A percentile compares a stretch with the other conserved stretches of the same genome.
phyloP scores from a whole-genome alignment of 2,113 vertebrate genomes.

The Psettodes erumei region DNA sequence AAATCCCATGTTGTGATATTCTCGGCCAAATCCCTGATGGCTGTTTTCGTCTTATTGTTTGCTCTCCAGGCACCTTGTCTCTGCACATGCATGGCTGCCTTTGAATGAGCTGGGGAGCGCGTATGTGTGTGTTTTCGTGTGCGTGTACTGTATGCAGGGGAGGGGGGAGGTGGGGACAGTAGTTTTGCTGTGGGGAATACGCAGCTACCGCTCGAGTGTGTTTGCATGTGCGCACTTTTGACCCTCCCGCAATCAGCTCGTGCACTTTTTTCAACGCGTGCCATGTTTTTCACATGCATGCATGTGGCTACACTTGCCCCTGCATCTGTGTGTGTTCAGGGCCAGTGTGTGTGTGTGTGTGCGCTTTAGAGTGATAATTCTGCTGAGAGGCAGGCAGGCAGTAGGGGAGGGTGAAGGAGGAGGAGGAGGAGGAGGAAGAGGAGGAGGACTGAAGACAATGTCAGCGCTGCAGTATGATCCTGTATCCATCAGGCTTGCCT shows the following conservation, averaged over 20 bases:
- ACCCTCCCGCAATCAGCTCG: slow-evolving; percentile 34
- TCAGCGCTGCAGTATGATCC: slow-evolving; percentile 80
- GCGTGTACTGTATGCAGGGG: slow-evolving; percentile 26
- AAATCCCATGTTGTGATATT: slow-evolving; percentile 58
- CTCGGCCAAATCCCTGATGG: slow-evolving; percentile 23
- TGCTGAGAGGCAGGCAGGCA: slow-evolving; percentile 78
- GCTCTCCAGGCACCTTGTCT: slow-evolving; percentile 61
- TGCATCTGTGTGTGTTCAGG: slow-evolving; percentile 42
- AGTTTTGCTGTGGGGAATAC: slow-evolving; percentile 51
- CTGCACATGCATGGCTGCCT: slow-evolving; percentile 68
- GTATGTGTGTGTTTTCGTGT: slow-evolving; percentile 20
- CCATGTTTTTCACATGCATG: slow-evolving; percentile 31
- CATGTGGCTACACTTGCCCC: slow-evolving; percentile 42
- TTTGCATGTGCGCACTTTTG: slow-evolving; percentile 39
- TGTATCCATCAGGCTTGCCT: slow-evolving; percentile 79
- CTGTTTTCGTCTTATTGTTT: slow-evolving; percentile 58
- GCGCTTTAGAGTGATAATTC: slow-evolving; percentile 72
- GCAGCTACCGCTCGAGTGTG: slow-evolving; percentile 35
- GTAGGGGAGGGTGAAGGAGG: slow-evolving; percentile 63
- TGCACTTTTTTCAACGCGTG: slow-evolving; percentile 31
- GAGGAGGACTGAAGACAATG: slow-evolving; percentile 76
- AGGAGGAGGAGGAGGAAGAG: slow-evolving; percentile 49
- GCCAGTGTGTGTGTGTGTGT: slow-evolving; percentile 37
- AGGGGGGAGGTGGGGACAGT: slow-evolving; percentile 5
- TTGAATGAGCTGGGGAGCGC: slow-evolving; percentile 34